Percentiles rank a stretch among this genome's conserved stretches.
Conservation (phyloP, 1,140 invertebrate genomes). For the Hylaeus volcanicus region DNA sequence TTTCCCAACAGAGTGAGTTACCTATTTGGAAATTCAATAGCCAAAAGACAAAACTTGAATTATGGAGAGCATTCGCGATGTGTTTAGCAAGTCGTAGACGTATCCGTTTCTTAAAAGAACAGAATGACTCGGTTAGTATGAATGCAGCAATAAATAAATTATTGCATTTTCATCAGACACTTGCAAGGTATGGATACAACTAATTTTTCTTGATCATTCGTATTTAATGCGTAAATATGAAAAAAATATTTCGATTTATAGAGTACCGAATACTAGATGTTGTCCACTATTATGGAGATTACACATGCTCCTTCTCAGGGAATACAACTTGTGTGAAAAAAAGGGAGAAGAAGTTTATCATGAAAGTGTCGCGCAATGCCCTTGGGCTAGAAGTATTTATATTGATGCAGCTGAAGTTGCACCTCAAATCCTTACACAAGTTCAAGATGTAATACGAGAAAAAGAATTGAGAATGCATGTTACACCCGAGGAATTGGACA, state of each 20-base stretch:
- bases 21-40: slow-evolving; percentile 73
- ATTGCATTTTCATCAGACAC: slow-evolving; percentile 70
- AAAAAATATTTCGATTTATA: slow-evolving; percentile 50
- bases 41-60: slow-evolving; percentile 50
- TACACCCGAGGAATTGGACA: slow-evolving; percentile 86
- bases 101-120: slow-evolving; percentile 62
- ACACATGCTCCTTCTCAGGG: slow-evolving; percentile 80
- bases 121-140: slow-evolving; percentile 57
- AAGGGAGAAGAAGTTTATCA: slow-evolving; percentile 78
- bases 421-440: slow-evolving; percentile 81
- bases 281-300: slow-evolving; percentile 83
- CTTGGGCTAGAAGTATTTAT: slow-evolving; percentile 83
- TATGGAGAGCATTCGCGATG: slow-evolving; percentile 71
- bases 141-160: slow-evolving; percentile 74
- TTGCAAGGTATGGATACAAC: slow-evolving; percentile 61
- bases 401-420: slow-evolving; percentile 80
- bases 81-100: slow-evolving; percentile 72
- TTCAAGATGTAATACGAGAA: slow-evolving; percentile 87
- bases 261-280: slow-evolving; percentile 72
- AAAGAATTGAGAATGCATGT: slow-evolving; percentile 87
- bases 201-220: neutral
- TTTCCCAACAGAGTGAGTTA: slow-evolving; percentile 71
- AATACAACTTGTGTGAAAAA: slow-evolving; percentile 75
- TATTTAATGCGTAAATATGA: slow-evolving; percentile 16
- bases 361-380: slow-evolving; percentile 81